Conservation (phyloP, 1,140 invertebrate genomes). For the Cotesia chilonis region DNA sequence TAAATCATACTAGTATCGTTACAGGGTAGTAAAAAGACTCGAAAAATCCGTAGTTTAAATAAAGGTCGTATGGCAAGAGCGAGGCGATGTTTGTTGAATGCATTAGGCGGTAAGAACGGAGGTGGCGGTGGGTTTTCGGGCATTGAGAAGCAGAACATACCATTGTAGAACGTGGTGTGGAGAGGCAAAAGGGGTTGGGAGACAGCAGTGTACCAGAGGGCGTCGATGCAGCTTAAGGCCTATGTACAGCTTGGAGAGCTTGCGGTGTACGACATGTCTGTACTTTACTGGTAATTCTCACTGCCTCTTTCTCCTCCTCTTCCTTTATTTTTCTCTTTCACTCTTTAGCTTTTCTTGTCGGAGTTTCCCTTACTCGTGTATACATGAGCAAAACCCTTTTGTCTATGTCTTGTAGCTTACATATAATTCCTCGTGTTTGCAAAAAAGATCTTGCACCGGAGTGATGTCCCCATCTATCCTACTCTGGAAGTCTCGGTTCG, state of each 20-base stretch:
- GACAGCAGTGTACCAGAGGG: slow-evolving; percentile 40
- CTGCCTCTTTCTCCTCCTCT: slow-evolving; percentile 38
- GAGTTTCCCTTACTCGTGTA: slow-evolving; percentile 1
- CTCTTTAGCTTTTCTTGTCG: slow-evolving; percentile 20
- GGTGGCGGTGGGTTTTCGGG: background rate
- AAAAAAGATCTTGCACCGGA: slow-evolving; percentile 4
- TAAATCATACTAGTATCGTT: slow-evolving; percentile 1
- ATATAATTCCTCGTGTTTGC: slow-evolving; percentile 28
- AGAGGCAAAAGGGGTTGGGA: slow-evolving; percentile 24
- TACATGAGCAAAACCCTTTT: slow-evolving; percentile 15
- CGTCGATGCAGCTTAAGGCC: slow-evolving; percentile 59
- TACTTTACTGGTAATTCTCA: slow-evolving; percentile 58
- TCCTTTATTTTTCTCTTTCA: slow-evolving; percentile 31
- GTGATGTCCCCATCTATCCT: slow-evolving; percentile 9
- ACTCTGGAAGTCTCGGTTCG: background rate
- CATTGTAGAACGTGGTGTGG: slow-evolving; percentile 3
- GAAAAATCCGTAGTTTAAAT: slow-evolving; percentile 17
- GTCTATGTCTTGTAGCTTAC: slow-evolving; percentile 16
- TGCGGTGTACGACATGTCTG: slow-evolving; percentile 2
- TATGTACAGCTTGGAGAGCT: slow-evolving; percentile 6
- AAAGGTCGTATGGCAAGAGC: slow-evolving; percentile 9
- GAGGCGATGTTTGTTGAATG: slow-evolving; percentile 12
- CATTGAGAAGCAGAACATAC: slow-evolving; percentile 11
- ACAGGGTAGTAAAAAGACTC: background rate
- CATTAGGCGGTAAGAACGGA: slow-evolving; percentile 13